Percentiles rank a stretch among this genome's conserved stretches.
Conservation (phyloP, 1,140 invertebrate species). For the Gryon sp. region DNA sequence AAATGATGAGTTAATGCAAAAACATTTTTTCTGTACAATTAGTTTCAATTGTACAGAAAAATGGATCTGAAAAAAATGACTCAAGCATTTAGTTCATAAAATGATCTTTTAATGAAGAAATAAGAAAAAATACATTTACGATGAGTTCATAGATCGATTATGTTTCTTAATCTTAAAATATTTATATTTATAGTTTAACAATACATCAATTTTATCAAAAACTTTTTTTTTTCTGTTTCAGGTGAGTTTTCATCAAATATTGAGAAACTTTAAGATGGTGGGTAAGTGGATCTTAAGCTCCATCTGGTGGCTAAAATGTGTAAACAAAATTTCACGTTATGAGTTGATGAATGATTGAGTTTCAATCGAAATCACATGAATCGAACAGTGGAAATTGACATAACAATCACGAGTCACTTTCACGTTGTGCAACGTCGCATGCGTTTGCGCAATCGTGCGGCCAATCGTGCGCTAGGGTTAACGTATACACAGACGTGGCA, state of each 20-base stretch:
- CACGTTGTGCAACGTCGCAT: conserved; percentile 49
- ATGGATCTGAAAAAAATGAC: too few relatives aligned
- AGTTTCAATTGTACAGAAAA: too few relatives aligned
- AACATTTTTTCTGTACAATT: too few relatives aligned
- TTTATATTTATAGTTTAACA: too few relatives aligned
- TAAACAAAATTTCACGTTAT: neutral
- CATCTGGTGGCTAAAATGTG: neutral
- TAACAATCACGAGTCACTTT: conserved; percentile 59
- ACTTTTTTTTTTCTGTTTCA: conserved; percentile 22
- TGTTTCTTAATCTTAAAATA: too few relatives aligned
- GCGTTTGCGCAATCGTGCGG: conserved; percentile 52
- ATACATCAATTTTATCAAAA: neutral
- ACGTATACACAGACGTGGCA: conserved; percentile 36
- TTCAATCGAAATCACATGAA: conserved; percentile 1
- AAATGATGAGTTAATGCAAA: too few relatives aligned
- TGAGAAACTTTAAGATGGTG: neutral
- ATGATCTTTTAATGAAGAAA: too few relatives aligned
- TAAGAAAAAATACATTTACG: too few relatives aligned
- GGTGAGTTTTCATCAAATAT: conserved; percentile 18
- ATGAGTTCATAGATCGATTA: too few relatives aligned
- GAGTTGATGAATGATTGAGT: conserved; percentile 30
- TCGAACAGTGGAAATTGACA: conserved; percentile 41
- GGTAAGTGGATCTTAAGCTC: conserved; percentile 8
- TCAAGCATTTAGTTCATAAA: too few relatives aligned
- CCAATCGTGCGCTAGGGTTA: conserved; percentile 40